A percentile compares a stretch with the other conserved stretches of the same genome.
phyloP scores from a whole-genome alignment of 2,113 vertebrate genomes.

The Sinocyclocheilus grahami region DNA sequence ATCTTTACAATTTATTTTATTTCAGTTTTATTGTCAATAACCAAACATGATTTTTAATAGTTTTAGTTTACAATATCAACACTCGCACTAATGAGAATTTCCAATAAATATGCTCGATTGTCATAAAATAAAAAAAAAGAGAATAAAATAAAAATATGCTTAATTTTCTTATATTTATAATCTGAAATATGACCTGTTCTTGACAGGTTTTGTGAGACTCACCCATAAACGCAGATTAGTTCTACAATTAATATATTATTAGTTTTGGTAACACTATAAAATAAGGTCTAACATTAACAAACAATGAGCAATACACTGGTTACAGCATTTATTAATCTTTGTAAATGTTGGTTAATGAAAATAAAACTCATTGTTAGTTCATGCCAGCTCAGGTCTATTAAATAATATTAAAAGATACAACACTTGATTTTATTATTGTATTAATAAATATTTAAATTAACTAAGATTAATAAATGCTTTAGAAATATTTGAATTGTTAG shows the following conservation, averaged over 20 bases:
- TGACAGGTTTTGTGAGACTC: background rate
- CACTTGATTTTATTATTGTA: background rate
- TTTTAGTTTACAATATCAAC: background rate
- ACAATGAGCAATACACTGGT: too few species aligned
- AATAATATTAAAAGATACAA: background rate
- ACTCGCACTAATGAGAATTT: background rate
- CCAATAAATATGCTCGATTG: background rate
- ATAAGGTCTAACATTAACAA: background rate
- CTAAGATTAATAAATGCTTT: background rate
- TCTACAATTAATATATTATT: background rate
- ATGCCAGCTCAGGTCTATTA: background rate
- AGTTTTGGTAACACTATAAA: background rate
- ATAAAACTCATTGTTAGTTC: background rate
- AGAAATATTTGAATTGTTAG: background rate
- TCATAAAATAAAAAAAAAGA: background rate
- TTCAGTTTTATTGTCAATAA: background rate
- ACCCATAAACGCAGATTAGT: background rate
- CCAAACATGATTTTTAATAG: background rate
- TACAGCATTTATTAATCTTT: too few species aligned
- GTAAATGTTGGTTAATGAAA: too few species aligned
- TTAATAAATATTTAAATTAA: background rate
- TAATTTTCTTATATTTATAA: background rate
- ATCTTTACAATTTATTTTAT: background rate
- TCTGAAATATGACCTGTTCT: background rate
- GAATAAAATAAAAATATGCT: background rate